Percentiles rank a stretch among this genome's conserved stretches.
These are phyloP conservation scores for Sitobion miscanthi DNA, from an alignment of 1,140 invertebrate species.

Conservation along the genomic window DNA sequence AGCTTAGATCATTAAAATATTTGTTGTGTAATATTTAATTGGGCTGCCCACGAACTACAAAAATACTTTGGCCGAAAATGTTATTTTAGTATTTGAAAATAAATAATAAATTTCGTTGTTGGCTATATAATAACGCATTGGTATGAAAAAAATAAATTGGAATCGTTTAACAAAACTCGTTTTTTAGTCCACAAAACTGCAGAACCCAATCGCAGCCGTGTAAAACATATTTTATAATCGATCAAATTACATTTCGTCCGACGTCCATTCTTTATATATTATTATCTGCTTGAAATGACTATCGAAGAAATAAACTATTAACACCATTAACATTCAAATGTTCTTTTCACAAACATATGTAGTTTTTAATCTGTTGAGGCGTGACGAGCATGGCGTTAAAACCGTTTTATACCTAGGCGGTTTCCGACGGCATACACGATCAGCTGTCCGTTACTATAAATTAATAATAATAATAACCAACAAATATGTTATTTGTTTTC, in stretches of 20 bases:
- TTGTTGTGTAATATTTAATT: background rate
- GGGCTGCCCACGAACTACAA: background rate
- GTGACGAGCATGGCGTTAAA: background rate
- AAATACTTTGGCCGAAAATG: background rate
- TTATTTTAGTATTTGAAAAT: background rate
- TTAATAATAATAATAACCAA: slow-evolving; percentile 9
- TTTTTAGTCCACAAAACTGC: background rate
- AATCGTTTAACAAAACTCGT: slow-evolving; percentile 1
- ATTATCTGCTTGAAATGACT: background rate
- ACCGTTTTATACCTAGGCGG: background rate
- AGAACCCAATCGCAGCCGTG: background rate
- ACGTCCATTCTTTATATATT: background rate
- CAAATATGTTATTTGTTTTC: background rate
- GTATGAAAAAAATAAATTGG: background rate
- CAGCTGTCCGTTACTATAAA: background rate
- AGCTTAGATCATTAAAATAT: background rate
- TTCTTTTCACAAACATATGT: slow-evolving; percentile 15
- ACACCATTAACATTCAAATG: slow-evolving; percentile 6
- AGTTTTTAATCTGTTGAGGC: slow-evolving; percentile 8
- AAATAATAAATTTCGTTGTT: background rate
- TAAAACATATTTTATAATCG: background rate
- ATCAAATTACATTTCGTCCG: slow-evolving; percentile 21
- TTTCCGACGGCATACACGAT: background rate
- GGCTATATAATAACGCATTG: background rate
- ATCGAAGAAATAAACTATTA: slow-evolving; percentile 13